Percentiles rank a stretch among this genome's conserved stretches.
Conservation (phyloP, 2,113 vertebrate species). For the Cyanoliseus patagonus region DNA sequence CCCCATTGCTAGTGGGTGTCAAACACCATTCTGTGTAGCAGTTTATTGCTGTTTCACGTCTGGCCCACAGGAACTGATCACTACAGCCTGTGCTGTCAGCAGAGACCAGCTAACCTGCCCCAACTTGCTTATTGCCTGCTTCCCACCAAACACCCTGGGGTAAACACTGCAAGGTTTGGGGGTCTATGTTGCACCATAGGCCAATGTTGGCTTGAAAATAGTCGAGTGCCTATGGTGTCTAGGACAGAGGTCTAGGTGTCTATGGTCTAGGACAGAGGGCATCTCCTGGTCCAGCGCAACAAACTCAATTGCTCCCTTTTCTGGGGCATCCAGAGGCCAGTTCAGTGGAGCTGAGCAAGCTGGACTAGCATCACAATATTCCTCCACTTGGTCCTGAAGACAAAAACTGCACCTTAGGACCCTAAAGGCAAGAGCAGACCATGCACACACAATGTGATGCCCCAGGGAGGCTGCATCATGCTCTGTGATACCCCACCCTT, state of each 20-base stretch:
- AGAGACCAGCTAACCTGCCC: not conserved
- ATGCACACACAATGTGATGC: fast-evolving
- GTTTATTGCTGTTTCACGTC: fast-evolving
- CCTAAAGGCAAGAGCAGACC: not conserved
- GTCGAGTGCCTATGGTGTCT: fast-evolving
- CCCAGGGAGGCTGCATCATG: not conserved
- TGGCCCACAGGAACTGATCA: not conserved
- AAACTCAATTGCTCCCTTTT: not conserved
- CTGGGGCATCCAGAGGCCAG: not conserved
- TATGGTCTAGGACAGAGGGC: not conserved
- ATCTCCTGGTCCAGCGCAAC: not conserved
- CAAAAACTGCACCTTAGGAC: not conserved
- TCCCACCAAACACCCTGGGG: not conserved
- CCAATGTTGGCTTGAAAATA: not conserved
- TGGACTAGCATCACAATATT: not conserved
- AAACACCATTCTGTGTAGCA: not conserved
- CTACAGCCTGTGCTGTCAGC: not conserved
- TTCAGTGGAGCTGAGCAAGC: not conserved
- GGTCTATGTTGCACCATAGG: not conserved
- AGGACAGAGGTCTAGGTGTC: not conserved
- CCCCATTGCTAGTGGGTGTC: not conserved
- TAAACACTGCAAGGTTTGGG: not conserved
- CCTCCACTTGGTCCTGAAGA: not conserved
- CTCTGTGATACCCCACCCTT: not conserved
- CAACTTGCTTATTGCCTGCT: not conserved